phyloP scores from a whole-genome alignment of 1,140 invertebrate species.

The Plodia interpunctella region DNA sequence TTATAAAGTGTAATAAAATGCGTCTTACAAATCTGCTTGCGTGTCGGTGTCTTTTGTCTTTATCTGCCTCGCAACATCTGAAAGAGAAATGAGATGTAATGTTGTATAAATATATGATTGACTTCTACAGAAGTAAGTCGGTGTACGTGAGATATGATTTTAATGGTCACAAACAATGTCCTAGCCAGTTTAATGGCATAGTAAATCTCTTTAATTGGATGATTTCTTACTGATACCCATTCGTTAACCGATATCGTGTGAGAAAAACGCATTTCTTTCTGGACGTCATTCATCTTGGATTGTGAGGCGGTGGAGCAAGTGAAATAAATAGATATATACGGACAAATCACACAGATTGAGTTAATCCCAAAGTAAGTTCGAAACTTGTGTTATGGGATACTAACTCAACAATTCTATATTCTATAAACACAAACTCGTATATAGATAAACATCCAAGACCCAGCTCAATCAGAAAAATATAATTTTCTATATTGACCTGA shows the following conservation, averaged over 20 bases:
- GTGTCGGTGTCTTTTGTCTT: background rate
- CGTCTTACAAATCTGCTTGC: background rate
- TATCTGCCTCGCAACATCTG: background rate
- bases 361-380: background rate
- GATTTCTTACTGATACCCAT: constrained; percentile 44
- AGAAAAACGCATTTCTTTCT: constrained; percentile 46
- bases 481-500: too few species aligned
- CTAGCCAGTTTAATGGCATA: constrained; percentile 43
- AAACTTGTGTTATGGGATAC: too few species aligned
- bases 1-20: background rate
- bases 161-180: constrained; percentile 46
- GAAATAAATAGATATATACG: background rate
- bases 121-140: constrained; percentile 29
- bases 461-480: too few species aligned
- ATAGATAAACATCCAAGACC: too few species aligned
- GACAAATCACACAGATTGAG: too few species aligned
- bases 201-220: constrained; percentile 64
- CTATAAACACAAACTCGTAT: too few species aligned
- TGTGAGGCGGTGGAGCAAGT: background rate
- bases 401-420: too few species aligned
- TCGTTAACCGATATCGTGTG: constrained; percentile 39
- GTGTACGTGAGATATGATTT: constrained; percentile 60
- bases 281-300: constrained; percentile 5
- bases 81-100: background rate
- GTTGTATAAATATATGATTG: constrained; percentile 30